Conservation (phyloP, 2,797 vertebrate genomes). For the Vireo griseus region DNA sequence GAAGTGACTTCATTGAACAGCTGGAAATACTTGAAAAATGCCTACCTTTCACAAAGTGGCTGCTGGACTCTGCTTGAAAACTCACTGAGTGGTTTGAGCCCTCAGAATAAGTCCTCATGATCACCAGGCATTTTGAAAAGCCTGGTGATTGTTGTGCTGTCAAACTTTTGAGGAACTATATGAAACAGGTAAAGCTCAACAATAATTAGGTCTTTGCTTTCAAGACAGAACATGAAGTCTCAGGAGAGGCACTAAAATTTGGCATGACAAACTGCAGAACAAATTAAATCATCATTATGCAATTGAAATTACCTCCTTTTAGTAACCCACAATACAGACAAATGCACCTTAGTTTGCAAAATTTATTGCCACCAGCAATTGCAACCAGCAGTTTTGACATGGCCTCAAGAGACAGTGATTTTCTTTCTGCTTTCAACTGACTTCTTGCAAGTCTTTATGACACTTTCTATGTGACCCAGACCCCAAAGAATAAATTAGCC, state of each 20-base stretch:
- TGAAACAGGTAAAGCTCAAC: constrained; percentile 8
- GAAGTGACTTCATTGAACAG: background rate
- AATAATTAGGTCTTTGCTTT: constrained; percentile 11
- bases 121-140: background rate
- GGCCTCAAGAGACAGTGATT: background rate
- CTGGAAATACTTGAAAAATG: background rate
- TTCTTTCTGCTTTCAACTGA: background rate
- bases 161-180: background rate
- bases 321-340: background rate
- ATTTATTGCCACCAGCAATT: constrained; percentile 9
- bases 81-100: background rate
- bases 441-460: background rate
- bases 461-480: background rate
- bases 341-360: constrained; percentile 8
- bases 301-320: background rate
- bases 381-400: background rate
- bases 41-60: background rate
- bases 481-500: background rate
- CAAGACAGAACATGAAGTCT: background rate
- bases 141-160: background rate
- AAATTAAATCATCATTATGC: constrained; percentile 1
- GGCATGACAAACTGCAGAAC: background rate
- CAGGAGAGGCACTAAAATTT: constrained; percentile 21
- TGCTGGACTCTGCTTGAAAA: background rate
- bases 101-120: background rate